A percentile compares a stretch with the other conserved stretches of the same genome.
Conservation (phyloP, 2,797 vertebrate genomes). For the Mus caroli region DNA sequence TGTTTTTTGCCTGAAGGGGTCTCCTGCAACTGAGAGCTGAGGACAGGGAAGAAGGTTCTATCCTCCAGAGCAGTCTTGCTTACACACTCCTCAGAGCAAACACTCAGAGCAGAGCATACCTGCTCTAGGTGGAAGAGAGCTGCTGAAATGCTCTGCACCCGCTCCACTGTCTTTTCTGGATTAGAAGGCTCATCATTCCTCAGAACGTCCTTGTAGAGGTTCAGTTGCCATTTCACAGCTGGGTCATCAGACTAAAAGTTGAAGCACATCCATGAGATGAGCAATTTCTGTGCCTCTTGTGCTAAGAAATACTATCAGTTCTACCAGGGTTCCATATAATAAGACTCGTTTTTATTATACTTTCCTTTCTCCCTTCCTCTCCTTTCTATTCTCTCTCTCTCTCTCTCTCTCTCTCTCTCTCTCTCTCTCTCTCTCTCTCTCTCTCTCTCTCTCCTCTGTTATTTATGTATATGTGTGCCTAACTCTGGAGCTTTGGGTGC, state of each 20-base stretch:
- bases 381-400: too few relatives aligned
- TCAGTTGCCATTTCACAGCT: constrained; percentile 98
- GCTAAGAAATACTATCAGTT: not conserved
- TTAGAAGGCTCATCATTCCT: constrained; percentile 93
- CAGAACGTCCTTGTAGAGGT: constrained; percentile 97
- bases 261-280: constrained; percentile 61
- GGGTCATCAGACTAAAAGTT: constrained; percentile 96
- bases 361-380: not conserved
- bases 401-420: too few relatives aligned
- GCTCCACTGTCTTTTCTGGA: constrained; percentile 95
- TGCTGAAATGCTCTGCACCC: constrained; percentile 99
- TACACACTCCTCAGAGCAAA: not conserved
- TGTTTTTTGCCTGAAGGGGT: not conserved
- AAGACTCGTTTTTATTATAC: not conserved
- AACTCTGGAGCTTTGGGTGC: not conserved
- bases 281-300: not conserved
- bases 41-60: not conserved
- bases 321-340: not conserved
- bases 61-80: not conserved
- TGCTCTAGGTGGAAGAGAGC: constrained; percentile 98
- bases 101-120: constrained; percentile 86
- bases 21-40: not conserved
- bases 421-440: too few relatives aligned
- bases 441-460: too few relatives aligned
- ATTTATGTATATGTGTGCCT: not conserved